Percentiles rank a stretch among this genome's conserved stretches.
These are phyloP conservation scores for Recurvirostra avosetta DNA, from an alignment of 2,113 vertebrate species.

Conservation along the genomic window DNA sequence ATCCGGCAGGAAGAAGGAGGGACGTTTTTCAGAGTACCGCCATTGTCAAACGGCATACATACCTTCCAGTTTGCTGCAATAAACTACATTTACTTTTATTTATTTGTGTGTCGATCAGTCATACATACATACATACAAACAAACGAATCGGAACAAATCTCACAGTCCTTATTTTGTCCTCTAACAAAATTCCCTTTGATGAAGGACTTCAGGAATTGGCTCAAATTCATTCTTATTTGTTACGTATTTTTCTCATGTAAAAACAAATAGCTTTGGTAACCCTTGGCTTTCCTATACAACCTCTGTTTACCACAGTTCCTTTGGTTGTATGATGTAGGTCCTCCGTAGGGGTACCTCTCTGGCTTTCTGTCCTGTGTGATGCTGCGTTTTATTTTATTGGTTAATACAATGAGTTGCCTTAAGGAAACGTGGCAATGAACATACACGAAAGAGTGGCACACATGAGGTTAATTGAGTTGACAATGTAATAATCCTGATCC, in stretches of 20 bases:
- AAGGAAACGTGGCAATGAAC: constrained; percentile 60
- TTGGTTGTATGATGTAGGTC: constrained; percentile 71
- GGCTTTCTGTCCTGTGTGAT: constrained; percentile 76
- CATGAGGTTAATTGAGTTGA: constrained; percentile 54
- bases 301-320: constrained; percentile 68
- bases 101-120: neutral
- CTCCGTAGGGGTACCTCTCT: constrained; percentile 70
- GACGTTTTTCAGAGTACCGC: neutral
- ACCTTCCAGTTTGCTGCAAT: constrained; percentile 17
- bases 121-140: constrained; percentile 26
- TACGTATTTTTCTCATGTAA: constrained; percentile 48
- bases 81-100: neutral
- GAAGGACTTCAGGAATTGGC: constrained; percentile 49
- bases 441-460: constrained; percentile 42
- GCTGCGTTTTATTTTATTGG: constrained; percentile 28
- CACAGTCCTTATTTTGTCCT: constrained; percentile 28
- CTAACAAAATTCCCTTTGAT: constrained; percentile 58
- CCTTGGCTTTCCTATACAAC: constrained; percentile 69
- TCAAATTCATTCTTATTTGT: constrained; percentile 59
- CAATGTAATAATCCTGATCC: constrained; percentile 40
- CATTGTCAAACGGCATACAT: neutral
- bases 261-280: constrained; percentile 76
- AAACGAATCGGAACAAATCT: constrained; percentile 4
- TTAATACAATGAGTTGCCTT: constrained; percentile 67
- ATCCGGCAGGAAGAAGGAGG: neutral